Base-by-base conservation (phyloP, 2,888 invertebrate genomes). In the Orchestes rusci region DNA sequence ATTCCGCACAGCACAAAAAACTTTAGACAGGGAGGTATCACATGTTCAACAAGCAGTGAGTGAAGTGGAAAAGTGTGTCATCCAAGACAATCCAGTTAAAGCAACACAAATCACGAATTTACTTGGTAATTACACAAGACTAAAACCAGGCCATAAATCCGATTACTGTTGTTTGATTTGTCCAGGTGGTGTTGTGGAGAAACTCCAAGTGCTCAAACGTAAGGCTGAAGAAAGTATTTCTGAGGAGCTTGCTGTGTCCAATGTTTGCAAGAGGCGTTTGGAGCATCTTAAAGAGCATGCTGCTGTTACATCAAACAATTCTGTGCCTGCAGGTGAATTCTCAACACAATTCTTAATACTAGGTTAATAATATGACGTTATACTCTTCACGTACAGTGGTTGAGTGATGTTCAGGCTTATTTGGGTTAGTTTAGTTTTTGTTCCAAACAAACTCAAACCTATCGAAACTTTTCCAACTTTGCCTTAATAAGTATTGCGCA, bases 191-290 rank as follows among this genome's bases (percentile, higher is more conserved):
- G 88, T 96, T 71, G 87, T 77, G 35, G 94, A 94, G 45, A 87
- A 87, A 60, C 72, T 96, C 23, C 87, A 84, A 57, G 82, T 90
- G 10, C 74, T 96, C 58, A 96, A 96, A 64, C 77, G 94, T 40
- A 96, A 96, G 70, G 92, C 95, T 4, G 90, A 90, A 20, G 96
- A 96, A 68, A 89, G 91, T 33, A 87, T 95, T 45, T 80, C 80
- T 0, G 95, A 95, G 59, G 96, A 99, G 64, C 65, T 92, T 13
- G 87, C 90, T 53, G 89, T 92, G 1, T 92, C 93, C 0, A 80
- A 83, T 63, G 86, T 90, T 1, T 93, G 95, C 64, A 95, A 95
- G 69, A 77, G 90, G 54, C 79, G 97, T 38, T 71, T 97, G 34
- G 93, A 94, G 58, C 96, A 97, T 66, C 71, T 97, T 35, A 92